These are phyloP conservation scores for Parnassius apollo DNA, from an alignment of 2,888 invertebrate genomes.

Conservation along the genomic window DNA sequence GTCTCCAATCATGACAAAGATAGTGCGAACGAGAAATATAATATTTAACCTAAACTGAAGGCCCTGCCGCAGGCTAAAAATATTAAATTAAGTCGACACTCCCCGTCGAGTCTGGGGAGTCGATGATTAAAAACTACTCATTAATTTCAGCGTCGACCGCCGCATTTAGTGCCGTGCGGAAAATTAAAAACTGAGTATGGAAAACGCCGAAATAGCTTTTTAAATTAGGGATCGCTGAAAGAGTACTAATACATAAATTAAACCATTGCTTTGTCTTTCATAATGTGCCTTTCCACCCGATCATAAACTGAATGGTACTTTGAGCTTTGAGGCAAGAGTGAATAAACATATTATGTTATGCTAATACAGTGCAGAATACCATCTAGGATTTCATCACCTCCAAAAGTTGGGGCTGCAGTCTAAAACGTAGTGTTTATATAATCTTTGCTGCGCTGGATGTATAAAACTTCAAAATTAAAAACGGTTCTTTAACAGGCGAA, in stretches of 20 bases:
- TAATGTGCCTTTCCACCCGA: too few species aligned
- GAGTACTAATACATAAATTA: constrained; percentile 4
- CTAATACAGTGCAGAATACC: too few species aligned
- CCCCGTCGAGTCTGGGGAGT: constrained; percentile 18
- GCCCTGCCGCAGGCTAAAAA: constrained; percentile 9
- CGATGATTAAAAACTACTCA: constrained; percentile 32
- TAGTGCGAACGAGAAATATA: constrained; percentile 1
- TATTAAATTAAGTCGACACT: constrained; percentile 22
- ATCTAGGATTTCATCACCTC: too few species aligned
- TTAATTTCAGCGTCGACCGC: constrained; percentile 29
- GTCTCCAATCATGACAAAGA: constrained; percentile 5
- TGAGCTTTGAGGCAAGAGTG: neutral
- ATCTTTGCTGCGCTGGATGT: too few species aligned
- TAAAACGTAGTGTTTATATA: too few species aligned
- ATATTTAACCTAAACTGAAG: constrained; percentile 10
- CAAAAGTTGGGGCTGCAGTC: too few species aligned
- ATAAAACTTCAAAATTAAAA: neutral
- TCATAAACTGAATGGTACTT: neutral
- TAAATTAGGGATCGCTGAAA: neutral
- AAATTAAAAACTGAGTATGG: constrained; percentile 12
- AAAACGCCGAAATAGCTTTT: constrained; percentile 4
- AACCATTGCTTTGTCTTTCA: too few species aligned
- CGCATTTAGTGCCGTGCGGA: constrained; percentile 4
- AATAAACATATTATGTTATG: too few species aligned
- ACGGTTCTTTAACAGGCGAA: neutral